These are phyloP conservation scores for Drosophila chauvacae DNA, from an alignment of 1,140 invertebrate genomes.

Conservation along the genomic window DNA sequence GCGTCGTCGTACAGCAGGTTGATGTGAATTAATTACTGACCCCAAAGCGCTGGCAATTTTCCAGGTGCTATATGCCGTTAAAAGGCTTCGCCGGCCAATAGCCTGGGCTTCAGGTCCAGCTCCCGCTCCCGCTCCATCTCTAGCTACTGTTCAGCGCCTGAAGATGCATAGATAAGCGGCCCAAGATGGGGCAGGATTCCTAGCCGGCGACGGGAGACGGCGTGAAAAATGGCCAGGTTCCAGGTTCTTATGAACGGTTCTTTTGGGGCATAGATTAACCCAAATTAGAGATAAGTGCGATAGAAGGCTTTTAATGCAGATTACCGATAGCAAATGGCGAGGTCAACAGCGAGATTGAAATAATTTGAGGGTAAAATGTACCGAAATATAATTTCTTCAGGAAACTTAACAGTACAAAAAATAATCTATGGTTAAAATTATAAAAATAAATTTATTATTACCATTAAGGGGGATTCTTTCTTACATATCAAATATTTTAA, in stretches of 20 bases:
- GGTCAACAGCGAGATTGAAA: conserved; percentile 9
- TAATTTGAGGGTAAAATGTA: conserved; percentile 5
- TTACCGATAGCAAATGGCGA: conserved; percentile 21
- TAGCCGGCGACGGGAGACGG: background rate
- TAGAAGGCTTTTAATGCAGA: conserved; percentile 29
- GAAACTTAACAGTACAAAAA: background rate
- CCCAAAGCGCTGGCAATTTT: conserved; percentile 70
- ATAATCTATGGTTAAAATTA: background rate
- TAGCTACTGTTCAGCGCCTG: conserved; percentile 58
- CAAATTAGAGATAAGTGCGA: conserved; percentile 46
- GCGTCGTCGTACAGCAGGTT: conserved; percentile 49
- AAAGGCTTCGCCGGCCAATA: conserved; percentile 43
- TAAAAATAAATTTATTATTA: background rate
- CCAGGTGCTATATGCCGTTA: conserved; percentile 70
- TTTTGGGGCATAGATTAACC: conserved; percentile 54
- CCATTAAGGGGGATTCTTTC: background rate
- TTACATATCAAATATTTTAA: background rate
- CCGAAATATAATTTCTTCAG: background rate
- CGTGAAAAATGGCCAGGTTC: conserved; percentile 3
- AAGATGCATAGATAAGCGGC: conserved; percentile 65
- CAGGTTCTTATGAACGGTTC: conserved; percentile 31
- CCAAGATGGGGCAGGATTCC: conserved; percentile 37
- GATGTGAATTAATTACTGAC: conserved; percentile 81
- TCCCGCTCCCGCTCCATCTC: conserved; percentile 6
- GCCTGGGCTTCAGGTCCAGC: conserved; percentile 4